Conservation (phyloP, 2,797 vertebrate species). For the Kryptopterus vitreolus region DNA sequence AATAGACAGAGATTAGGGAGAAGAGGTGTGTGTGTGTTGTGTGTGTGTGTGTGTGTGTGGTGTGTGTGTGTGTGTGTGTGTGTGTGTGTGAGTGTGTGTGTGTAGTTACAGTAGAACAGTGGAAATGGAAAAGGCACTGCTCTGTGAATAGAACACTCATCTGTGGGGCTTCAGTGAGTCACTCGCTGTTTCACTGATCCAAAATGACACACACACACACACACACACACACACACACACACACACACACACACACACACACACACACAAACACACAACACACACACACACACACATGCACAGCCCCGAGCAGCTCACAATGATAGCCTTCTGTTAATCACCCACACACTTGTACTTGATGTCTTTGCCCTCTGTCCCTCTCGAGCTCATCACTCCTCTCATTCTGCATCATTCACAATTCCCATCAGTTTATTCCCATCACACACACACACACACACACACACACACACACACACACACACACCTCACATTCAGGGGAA, state of each 20-base stretch:
- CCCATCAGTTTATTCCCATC: neutral
- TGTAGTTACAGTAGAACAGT: constrained; percentile 38
- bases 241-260: constrained; percentile 54
- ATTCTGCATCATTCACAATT: constrained; percentile 26
- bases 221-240: constrained; percentile 48
- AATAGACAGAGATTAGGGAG: constrained; percentile 17
- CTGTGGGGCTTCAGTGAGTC: constrained; percentile 55
- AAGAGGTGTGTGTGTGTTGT: neutral
- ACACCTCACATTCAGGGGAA: neutral
- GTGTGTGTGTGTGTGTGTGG: too few relatives aligned
- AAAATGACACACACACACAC: constrained; percentile 51
- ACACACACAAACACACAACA: constrained; percentile 50
- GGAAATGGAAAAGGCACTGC: constrained; percentile 39
- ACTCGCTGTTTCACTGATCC: constrained; percentile 48
- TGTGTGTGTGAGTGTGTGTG: neutral
- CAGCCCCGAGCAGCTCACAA: constrained; percentile 27
- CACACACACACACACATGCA: constrained; percentile 47
- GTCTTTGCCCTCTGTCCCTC: constrained; percentile 21
- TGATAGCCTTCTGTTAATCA: constrained; percentile 43
- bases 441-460: too few relatives aligned
- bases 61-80: too few relatives aligned
- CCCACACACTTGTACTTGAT: constrained; percentile 35
- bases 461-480: too few relatives aligned
- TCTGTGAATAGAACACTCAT: constrained; percentile 44
- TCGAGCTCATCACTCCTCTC: neutral